Base-by-base conservation (phyloP, 92 coral and sea anemone species). In the Epizoanthus rinbou region DNA sequence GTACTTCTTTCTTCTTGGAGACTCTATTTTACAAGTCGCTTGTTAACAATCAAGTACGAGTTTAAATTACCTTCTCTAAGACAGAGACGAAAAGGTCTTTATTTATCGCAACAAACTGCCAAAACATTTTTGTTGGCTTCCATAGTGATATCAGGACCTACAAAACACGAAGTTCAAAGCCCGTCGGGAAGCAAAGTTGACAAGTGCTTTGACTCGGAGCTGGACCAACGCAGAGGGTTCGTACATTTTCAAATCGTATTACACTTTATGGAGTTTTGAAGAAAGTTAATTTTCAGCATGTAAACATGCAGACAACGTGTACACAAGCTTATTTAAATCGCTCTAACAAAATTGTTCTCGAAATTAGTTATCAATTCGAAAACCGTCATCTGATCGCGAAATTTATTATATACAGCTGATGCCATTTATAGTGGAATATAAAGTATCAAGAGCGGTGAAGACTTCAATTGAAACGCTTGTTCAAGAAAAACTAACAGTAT, bases 111-210 rank as follows among this genome's bases (percentile, higher is more conserved):
- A 64, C 69, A 64, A 64, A 64, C 69, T 23, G n/a, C 39, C 11
- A 37, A 10, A 22, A 15, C 11, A 37, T n/a, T 37, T 63, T 62
- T 41, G 35, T 6, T 1, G 39, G 57, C 35, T 78, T 59, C 82
- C 82, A 78, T 60, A 39, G 82, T 78, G 82, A 78, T 43, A 6
- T 19, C 3, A 21, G 45, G 39, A 57, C 17, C 50, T 19, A n/a
- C 58, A 41, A 78, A 78, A 78, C 82, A 78, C 70, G 82, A 78
- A 78, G 24, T 11, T 8, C 8, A 67, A 67, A 33, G 52, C 35
- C 52, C n/a, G 73, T 10, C 11, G 25, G 25, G 7, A 18, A 21
- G 45, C 52, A 8, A 72, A 56, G 16, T 45, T 41, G 4, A 6
- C 19, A 7, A 33, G 21, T 37, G 23, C 52, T 24, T 31, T 6